Base-by-base conservation (phyloP, 2,113 vertebrate species). In the Syngnathus typhle region DNA sequence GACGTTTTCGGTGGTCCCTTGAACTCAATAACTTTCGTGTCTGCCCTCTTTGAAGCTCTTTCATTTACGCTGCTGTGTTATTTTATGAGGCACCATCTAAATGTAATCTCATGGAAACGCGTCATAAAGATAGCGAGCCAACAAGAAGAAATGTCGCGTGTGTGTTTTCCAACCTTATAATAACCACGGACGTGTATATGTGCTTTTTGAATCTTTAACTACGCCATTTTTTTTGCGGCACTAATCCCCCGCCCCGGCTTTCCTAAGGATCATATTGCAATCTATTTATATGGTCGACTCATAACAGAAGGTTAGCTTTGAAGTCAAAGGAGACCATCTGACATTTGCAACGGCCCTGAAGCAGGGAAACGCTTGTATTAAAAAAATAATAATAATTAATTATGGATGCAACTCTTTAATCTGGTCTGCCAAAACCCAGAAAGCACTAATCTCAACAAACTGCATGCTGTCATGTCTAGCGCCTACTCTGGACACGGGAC, bases 231-330 rank as follows among this genome's bases (percentile, higher is more conserved):
- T 60, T 32, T 32, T 32, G 27, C 55, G 41, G 63, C 54, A 64
- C 32, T 58, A n/a, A 52, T 60, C 12, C 2, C 41, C 41, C 41
- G 8, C 41, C 41, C 9, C 0, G 4, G 2, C 41, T 12, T 43
- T 62, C 44, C 44, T 6, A 13, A 16, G 60, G 78, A 68, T 89
- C 67, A 0, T 41, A 44, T 86, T 83, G 41, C 84, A 51, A 37
- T 74, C 79, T 89, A 89, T 84, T 85, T 78, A 73, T 79, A 84
- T 5, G 2, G 56, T 21, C 12, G 4, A 69, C 32, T 52, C 70
- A 69, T 52, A 60, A 19, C 72, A 85, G 69, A 72, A 65, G 60
- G 62, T 65, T 62, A 69, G 10, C 58, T 21, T 21, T 43, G n/a
- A 52, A 16, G 66, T 75, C 64, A 68, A 39, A 67, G 51, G 66